Evolutionary conservation across 2,888 invertebrate species (phyloP).

Genomic region (Eurois occulta): DNA sequence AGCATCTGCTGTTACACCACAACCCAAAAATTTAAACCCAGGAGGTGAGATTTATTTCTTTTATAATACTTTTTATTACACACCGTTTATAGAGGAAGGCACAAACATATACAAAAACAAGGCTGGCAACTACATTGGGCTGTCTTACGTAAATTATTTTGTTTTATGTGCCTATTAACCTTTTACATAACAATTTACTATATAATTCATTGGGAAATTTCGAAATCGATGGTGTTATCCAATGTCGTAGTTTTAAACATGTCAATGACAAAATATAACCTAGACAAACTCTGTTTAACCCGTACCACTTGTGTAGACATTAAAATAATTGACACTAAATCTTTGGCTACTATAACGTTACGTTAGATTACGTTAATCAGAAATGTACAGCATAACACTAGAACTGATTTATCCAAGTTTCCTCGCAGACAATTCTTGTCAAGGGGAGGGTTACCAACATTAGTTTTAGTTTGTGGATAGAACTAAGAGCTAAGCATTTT

Average conservation of each 20-base stretch:
- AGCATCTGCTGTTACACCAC: constrained; percentile 93
- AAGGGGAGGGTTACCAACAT: constrained; percentile 26
- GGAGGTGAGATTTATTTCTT: constrained; percentile 91
- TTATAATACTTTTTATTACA: constrained; percentile 19
- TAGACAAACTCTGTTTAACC: constrained; percentile 17
- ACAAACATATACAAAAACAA: constrained; percentile 25
- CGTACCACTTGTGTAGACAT: constrained; percentile 1
- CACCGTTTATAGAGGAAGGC: not conserved
- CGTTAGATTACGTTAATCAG: not conserved
- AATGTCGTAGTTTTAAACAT: constrained; percentile 12
- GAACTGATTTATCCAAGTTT: constrained; percentile 10
- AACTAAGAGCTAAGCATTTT: constrained; percentile 46
- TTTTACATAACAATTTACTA: constrained; percentile 37
- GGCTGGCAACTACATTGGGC: not conserved
- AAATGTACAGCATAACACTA: constrained; percentile 4
- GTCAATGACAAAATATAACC: constrained; percentile 38
- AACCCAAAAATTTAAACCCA: constrained; percentile 93
- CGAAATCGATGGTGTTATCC: constrained; percentile 28
- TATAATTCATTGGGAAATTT: constrained; percentile 34
- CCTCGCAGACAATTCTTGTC: constrained; percentile 20
- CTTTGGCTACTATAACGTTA: not conserved
- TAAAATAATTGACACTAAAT: not conserved
- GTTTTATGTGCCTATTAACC: constrained; percentile 32
- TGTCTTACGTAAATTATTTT: constrained; percentile 27
- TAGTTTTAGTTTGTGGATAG: constrained; percentile 48